These are phyloP conservation scores for Oligia fasciuncula DNA, from an alignment of 2,888 invertebrate genomes.

Conservation along the genomic window DNA sequence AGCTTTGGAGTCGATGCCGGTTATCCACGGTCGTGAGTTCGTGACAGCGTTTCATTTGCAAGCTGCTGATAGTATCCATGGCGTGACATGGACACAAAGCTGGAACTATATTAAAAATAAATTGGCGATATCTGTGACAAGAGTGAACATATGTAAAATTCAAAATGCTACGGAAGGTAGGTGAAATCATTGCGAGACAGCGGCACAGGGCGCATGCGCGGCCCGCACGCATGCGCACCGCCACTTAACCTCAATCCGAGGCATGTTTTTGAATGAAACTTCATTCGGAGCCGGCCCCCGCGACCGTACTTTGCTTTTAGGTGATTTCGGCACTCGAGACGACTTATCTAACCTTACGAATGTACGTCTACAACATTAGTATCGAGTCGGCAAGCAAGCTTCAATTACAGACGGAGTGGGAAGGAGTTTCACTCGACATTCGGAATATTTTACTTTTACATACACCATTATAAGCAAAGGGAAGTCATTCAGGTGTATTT, in stretches of 20 bases:
- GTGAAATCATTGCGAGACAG: slow-evolving; percentile 86
- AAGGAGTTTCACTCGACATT: slow-evolving; percentile 24
- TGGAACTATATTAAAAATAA: slow-evolving; percentile 60
- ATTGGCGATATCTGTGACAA: slow-evolving; percentile 65
- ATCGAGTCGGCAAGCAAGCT: slow-evolving; percentile 44
- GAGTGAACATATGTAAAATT: slow-evolving; percentile 76
- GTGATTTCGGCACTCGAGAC: slow-evolving; percentile 74
- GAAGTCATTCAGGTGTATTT: not conserved
- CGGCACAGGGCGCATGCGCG: slow-evolving; percentile 78
- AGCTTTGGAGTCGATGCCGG: not conserved
- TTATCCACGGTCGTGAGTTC: not conserved
- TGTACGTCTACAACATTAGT: slow-evolving; percentile 48
- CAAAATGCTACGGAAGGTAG: slow-evolving; percentile 81
- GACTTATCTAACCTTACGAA: slow-evolving; percentile 71
- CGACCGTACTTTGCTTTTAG: slow-evolving; percentile 83
- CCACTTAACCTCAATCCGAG: slow-evolving; percentile 88
- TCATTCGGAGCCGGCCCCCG: slow-evolving; percentile 80
- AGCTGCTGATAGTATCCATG: slow-evolving; percentile 30
- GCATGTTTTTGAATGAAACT: slow-evolving; percentile 89
- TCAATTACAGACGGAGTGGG: slow-evolving; percentile 42
- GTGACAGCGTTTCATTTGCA: slow-evolving; percentile 22
- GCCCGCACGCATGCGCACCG: slow-evolving; percentile 83
- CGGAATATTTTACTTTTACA: slow-evolving; percentile 13
- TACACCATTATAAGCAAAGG: slow-evolving; percentile 1
- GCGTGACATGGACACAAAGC: slow-evolving; percentile 31